Percentiles rank a stretch among this genome's conserved stretches.
Conservation (phyloP, 2,797 vertebrate genomes). For the Falco columbarius region DNA sequence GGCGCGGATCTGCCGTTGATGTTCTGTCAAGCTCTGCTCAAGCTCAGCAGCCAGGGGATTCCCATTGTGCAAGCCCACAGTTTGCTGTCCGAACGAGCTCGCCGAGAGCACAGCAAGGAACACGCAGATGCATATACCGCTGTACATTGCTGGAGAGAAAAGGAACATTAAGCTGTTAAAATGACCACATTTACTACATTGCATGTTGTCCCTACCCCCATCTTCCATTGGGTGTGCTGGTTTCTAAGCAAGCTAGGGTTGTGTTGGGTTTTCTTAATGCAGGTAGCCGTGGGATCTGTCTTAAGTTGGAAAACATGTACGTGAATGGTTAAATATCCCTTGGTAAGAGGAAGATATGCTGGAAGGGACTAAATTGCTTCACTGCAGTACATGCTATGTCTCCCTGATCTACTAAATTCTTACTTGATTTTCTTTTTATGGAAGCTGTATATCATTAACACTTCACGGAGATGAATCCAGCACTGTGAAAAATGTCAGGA, state of each 20-base stretch:
- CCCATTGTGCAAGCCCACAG: conserved; percentile 62
- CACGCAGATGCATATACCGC: conserved; percentile 84
- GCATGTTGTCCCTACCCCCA: too few species aligned
- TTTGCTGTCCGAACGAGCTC: conserved; percentile 83
- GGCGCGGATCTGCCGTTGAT: conserved; percentile 76
- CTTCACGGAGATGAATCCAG: not conserved
- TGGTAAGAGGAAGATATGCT: not conserved
- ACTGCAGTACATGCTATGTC: not conserved
- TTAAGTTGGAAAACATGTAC: fast-evolving
- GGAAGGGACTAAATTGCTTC: not conserved
- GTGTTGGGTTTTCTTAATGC: not conserved
- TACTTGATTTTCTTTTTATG: not conserved
- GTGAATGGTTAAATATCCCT: not conserved
- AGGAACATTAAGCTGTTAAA: not conserved
- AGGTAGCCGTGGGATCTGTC: not conserved
- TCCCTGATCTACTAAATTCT: not conserved
- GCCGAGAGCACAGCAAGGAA: conserved; percentile 85
- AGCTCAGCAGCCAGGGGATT: conserved; percentile 68
- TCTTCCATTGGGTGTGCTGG: not conserved
- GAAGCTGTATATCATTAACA: not conserved
- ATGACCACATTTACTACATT: fast-evolving
- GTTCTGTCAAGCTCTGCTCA: conserved; percentile 66
- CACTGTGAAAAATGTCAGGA: not conserved
- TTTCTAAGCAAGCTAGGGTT: not conserved
- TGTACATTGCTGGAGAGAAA: conserved; percentile 75